Evolutionary conservation across 2,888 invertebrate genomes (phyloP), one percentile per base, ranked within the genome.

Genomic region (Bugula neritina): DNA sequence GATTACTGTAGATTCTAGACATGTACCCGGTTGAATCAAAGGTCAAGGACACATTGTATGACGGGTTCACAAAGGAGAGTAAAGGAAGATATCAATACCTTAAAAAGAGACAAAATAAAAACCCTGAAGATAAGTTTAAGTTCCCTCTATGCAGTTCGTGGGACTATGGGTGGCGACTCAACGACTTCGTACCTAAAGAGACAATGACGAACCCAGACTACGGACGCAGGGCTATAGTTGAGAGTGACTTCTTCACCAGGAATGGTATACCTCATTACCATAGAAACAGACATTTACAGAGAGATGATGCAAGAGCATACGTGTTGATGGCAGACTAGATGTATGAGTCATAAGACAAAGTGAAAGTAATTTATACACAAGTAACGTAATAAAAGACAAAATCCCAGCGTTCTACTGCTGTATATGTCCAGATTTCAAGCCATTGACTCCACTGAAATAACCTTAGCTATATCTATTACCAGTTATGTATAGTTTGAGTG

Each of bases 141-240:
- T 74, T 72, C 52, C 74, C 74, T 10, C 25, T 74, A 1, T 54
- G 63, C 25, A 70, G 29, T 35, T 73, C 74, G 10, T 71, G 71
- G 58, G 74, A 74, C n/a, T 74, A 74, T 73, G 74, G 74, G 27
- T 74, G 74, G 74, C 71, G 71, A 43, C 55, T 73, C 35, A 54
- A 73, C 25, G 72, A 74, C 34, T 17, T 23, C 63, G 5, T 63
- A 13, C 31, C 63, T 2, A 63, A 25, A 29, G 63, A 25, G 34
- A 27, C 63, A 63, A 29, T 63, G 2, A 63, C 23, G 27, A 63
- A 63, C 63, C 63, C 63, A 63, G 63, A 23, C 63, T 63, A 63
- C 29, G 63, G 63, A 3, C 23, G 63, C 23, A 25, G 63, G 29
- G 63, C 63, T 17, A 63, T 63, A 27, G 63, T 63, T 13, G 63